A percentile compares a stretch with the other conserved stretches of the same genome.
Evolutionary conservation across 1,140 invertebrate species (phyloP).

Genomic region (Glossosoma conforme): DNA sequence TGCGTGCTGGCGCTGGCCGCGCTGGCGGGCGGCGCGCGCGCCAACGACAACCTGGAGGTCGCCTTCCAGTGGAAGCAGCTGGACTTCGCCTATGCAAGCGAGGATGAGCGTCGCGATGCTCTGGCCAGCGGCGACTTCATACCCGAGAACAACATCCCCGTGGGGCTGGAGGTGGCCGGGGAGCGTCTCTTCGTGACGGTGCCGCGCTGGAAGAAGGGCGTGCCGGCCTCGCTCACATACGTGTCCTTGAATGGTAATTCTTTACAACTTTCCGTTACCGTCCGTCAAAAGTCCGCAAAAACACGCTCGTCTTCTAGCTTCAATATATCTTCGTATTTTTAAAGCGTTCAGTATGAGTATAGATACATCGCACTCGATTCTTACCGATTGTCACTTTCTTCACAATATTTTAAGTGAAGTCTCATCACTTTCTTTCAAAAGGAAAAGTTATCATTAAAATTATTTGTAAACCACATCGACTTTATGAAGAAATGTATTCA

Average conservation of each 20-base stretch:
- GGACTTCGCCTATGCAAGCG: constrained; percentile 59
- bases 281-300: constrained; percentile 12
- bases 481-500: no score
- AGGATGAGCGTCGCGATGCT: constrained; percentile 51
- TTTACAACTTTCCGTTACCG: constrained; percentile 1
- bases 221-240: constrained; percentile 68
- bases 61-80: constrained; percentile 67
- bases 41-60: constrained; percentile 61
- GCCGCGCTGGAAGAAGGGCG: constrained; percentile 67
- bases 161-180: constrained; percentile 62
- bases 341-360: no score
- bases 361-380: no score
- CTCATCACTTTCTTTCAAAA: no score
- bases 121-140: constrained; percentile 53
- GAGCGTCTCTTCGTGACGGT: constrained; percentile 64
- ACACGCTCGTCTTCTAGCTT: background rate
- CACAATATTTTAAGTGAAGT: no score
- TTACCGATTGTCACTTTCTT: no score
- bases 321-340: background rate
- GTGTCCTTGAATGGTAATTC: constrained; percentile 62
- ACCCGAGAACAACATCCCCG: constrained; percentile 63
- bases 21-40: constrained; percentile 36
- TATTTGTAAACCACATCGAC: no score
- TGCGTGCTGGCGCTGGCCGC: constrained; percentile 7
- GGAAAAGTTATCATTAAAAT: no score